phyloP scores from a whole-genome alignment of 2,113 vertebrate genomes.

The Eidolon helvum region DNA sequence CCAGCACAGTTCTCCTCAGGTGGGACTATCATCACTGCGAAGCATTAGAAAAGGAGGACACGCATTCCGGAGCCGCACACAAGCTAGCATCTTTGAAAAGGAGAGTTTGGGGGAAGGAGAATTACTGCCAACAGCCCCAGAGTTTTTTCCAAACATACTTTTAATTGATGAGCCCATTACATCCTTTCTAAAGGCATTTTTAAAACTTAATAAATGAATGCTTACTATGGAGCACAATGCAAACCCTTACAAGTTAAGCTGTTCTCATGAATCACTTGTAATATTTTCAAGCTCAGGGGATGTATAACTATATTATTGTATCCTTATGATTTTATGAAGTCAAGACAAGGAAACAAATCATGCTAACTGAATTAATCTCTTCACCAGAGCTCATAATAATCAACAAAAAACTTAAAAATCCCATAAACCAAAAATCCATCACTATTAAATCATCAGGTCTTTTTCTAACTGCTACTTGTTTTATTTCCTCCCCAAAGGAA shows the following conservation, averaged over 20 bases:
- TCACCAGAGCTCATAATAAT: slow-evolving; percentile 55
- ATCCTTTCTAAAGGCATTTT: slow-evolving; percentile 63
- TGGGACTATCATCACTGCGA: slow-evolving; percentile 6
- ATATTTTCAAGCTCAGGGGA: slow-evolving; percentile 55
- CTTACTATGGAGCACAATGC: slow-evolving; percentile 42
- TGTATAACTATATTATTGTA: slow-evolving; percentile 49
- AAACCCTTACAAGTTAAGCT: slow-evolving; percentile 49
- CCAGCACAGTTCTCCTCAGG: slow-evolving; percentile 45
- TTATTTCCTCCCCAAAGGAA: neutral
- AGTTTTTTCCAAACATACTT: slow-evolving; percentile 53
- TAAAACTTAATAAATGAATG: slow-evolving; percentile 66
- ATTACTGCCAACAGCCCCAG: neutral
- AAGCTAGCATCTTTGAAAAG: neutral
- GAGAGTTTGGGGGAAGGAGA: neutral
- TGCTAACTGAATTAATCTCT: slow-evolving; percentile 60
- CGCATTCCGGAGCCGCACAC: fast-evolving
- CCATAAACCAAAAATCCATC: slow-evolving; percentile 20
- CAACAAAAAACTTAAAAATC: slow-evolving; percentile 55
- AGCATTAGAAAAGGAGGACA: neutral
- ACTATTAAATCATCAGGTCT: slow-evolving; percentile 45
- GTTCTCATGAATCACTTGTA: slow-evolving; percentile 70
- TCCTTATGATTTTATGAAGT: slow-evolving; percentile 72
- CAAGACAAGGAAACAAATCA: slow-evolving; percentile 74
- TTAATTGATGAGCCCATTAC: slow-evolving; percentile 53
- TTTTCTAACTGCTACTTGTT: slow-evolving; percentile 20